A percentile compares a stretch with the other conserved stretches of the same genome.
phyloP scores from a whole-genome alignment of 1,140 invertebrate genomes.

The Cyclargus thomasi region DNA sequence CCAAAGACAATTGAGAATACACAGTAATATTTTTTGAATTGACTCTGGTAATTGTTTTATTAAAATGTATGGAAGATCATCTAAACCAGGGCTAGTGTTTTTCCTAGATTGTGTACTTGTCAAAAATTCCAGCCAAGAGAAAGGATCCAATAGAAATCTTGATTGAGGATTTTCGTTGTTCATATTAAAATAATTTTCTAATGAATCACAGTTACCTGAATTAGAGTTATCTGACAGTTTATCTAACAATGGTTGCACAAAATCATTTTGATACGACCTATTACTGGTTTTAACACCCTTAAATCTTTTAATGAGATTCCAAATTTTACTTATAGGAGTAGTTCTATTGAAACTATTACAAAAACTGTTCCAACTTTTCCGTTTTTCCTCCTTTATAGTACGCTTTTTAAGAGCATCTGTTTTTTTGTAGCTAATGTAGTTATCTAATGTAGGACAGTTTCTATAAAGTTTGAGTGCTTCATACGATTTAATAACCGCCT shows the following conservation, averaged over 20 bases:
- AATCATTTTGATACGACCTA: too few relatives aligned
- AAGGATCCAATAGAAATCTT: constrained; percentile 11
- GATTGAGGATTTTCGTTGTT: too few relatives aligned
- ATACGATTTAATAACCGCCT: constrained; percentile 10
- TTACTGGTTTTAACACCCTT: not conserved
- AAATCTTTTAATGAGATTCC: constrained; percentile 18
- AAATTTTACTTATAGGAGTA: constrained; percentile 18
- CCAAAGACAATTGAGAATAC: constrained; percentile 28
- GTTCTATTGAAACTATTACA: constrained; percentile 14
- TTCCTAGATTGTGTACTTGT: constrained; percentile 14
- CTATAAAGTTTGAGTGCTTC: constrained; percentile 17
- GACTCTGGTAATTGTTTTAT: constrained; percentile 23
- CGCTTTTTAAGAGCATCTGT: constrained; percentile 18
- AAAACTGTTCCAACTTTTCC: constrained; percentile 12
- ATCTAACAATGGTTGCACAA: too few relatives aligned
- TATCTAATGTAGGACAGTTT: constrained; percentile 15
- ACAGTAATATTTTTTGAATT: constrained; percentile 21
- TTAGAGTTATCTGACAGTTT: too few relatives aligned
- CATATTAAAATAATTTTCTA: too few relatives aligned
- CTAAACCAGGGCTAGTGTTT: constrained; percentile 24
- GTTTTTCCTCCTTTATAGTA: constrained; percentile 17
- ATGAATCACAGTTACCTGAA: too few relatives aligned
- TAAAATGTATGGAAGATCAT: constrained; percentile 21
- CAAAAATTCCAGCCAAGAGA: constrained; percentile 16
- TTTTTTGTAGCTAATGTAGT: constrained; percentile 21